These are phyloP conservation scores for Tortrix viridana DNA, from an alignment of 2,888 invertebrate genomes.

Conservation along the genomic window DNA sequence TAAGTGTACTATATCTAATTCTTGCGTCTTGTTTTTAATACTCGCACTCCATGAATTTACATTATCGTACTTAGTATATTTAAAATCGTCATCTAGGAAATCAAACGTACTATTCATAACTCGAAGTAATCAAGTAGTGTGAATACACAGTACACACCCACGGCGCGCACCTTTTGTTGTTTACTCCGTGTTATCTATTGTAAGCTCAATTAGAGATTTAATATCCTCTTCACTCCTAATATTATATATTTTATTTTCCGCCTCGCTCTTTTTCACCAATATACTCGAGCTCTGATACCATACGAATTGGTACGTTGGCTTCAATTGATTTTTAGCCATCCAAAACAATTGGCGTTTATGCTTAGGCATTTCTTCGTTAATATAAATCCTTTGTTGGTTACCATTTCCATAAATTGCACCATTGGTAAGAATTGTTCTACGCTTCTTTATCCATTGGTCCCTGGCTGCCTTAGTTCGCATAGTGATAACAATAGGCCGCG, in stretches of 20 bases:
- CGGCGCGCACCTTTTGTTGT: slow-evolving; percentile 2
- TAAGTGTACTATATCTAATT: slow-evolving; percentile 7
- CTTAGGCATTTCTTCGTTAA: slow-evolving; percentile 20
- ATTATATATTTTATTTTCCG: slow-evolving; percentile 1
- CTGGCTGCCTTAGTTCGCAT: slow-evolving; percentile 25
- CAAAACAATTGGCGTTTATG: slow-evolving; percentile 10
- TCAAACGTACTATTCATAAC: neutral
- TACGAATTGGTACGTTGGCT: neutral
- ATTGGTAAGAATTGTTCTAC: slow-evolving; percentile 20
- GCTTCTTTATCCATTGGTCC: slow-evolving; percentile 25
- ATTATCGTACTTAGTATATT: slow-evolving; percentile 8
- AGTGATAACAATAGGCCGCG: slow-evolving; percentile 25
- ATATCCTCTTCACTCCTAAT: slow-evolving; percentile 3
- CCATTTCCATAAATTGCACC: slow-evolving; percentile 5
- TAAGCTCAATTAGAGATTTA: slow-evolving; percentile 1
- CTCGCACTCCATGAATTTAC: neutral
- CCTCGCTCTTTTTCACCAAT: neutral
- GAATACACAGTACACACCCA: neutral
- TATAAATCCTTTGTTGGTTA: slow-evolving; percentile 13
- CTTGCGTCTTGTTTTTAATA: neutral
- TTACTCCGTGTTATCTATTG: neutral
- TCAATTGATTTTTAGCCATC: slow-evolving; percentile 11
- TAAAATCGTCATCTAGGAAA: neutral
- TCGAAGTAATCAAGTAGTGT: neutral
- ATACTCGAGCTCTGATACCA: neutral